A percentile compares a stretch with the other conserved stretches of the same genome.
Conservation (phyloP, 1,140 invertebrate genomes). For the Nautilus pompilius region DNA sequence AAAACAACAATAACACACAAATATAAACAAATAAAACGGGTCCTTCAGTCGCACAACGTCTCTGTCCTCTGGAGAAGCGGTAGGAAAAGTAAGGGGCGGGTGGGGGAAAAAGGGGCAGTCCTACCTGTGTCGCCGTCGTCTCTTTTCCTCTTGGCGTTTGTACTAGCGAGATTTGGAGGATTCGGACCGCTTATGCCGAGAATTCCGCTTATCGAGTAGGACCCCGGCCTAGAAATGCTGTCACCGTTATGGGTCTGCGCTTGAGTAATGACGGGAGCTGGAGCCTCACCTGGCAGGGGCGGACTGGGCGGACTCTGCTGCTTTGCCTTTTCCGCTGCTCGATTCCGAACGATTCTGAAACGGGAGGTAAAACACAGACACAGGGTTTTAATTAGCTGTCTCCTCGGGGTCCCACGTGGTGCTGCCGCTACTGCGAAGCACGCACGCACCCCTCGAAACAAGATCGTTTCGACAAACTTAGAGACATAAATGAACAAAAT, state of each 20-base stretch:
- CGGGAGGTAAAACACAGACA: not conserved
- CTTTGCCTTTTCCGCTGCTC: constrained; percentile 32
- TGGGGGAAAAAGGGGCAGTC: not conserved
- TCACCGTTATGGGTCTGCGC: constrained; percentile 21
- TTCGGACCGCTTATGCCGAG: constrained; percentile 20
- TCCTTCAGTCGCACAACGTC: too few species aligned
- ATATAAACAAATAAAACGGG: too few species aligned
- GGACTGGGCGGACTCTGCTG: constrained; percentile 17
- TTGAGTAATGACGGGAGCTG: constrained; percentile 10
- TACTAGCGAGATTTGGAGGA: constrained; percentile 14
- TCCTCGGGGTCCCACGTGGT: too few species aligned
- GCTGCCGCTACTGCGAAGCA: too few species aligned
- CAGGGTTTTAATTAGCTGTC: too few species aligned
- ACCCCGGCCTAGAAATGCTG: constrained; percentile 12
- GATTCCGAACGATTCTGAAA: constrained; percentile 38
- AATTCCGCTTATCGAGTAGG: constrained; percentile 28
- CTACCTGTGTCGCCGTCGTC: constrained; percentile 11
- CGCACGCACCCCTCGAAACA: too few species aligned
- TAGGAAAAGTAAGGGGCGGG: too few species aligned
- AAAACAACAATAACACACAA: too few species aligned
- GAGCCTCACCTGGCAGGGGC: constrained; percentile 9
- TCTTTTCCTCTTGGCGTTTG: constrained; percentile 19
- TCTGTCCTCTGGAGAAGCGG: too few species aligned
- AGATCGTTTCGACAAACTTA: too few species aligned
- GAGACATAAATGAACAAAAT: too few species aligned